Conservation (phyloP, 2,888 invertebrate species). For the Leucoma salicis region DNA sequence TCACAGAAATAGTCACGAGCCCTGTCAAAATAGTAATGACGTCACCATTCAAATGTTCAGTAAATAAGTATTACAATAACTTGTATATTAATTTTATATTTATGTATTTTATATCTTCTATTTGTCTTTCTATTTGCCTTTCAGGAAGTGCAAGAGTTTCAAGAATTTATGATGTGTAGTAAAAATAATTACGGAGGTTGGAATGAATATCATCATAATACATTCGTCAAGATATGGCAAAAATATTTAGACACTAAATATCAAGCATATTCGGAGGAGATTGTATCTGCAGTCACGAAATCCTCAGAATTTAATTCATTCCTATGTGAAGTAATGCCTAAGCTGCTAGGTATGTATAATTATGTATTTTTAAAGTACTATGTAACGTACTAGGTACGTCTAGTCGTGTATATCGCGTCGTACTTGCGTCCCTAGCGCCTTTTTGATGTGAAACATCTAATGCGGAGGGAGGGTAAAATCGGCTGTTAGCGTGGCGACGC, state of each 20-base stretch:
- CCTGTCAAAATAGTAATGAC: slow-evolving; percentile 61
- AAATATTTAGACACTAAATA: slow-evolving; percentile 44
- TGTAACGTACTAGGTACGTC: no score
- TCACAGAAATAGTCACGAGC: slow-evolving; percentile 59
- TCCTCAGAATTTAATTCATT: slow-evolving; percentile 33
- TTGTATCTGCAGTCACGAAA: background rate
- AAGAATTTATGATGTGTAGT: slow-evolving; percentile 74
- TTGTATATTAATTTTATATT: background rate
- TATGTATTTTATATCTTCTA: background rate
- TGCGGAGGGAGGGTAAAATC: no score
- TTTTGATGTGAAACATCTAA: no score
- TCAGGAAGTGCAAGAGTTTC: slow-evolving; percentile 79
- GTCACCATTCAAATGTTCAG: slow-evolving; percentile 60
- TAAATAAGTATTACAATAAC: slow-evolving; percentile 33
- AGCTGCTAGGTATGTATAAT: slow-evolving; percentile 47
- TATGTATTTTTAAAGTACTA: background rate
- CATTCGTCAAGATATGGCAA: slow-evolving; percentile 72
- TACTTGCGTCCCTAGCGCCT: no score
- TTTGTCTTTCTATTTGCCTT: slow-evolving; percentile 5
- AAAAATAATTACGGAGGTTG: slow-evolving; percentile 81
- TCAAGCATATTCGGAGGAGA: background rate
- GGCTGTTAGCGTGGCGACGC: no score
- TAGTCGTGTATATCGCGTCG: no score
- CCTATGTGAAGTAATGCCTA: slow-evolving; percentile 43
- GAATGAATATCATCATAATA: slow-evolving; percentile 79